Evolutionary conservation across 1,140 invertebrate genomes (phyloP), one percentile per base, ranked within the genome.

Genomic region (Heliconius hewitsoni): DNA sequence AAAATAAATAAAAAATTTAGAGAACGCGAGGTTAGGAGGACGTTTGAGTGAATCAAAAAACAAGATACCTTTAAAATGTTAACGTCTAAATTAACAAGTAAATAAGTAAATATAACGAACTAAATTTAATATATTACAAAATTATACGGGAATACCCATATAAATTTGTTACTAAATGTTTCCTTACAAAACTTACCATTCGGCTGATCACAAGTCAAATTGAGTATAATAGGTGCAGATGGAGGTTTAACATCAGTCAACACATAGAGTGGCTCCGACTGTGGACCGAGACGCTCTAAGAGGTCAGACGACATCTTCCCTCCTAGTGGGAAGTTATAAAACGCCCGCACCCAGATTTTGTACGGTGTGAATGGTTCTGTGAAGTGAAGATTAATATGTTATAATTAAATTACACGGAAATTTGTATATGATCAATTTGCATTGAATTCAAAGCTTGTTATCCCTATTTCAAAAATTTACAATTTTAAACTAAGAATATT

Each of bases 271-370:
- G 96, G 94, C 82, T 97, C 96, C 11, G 97, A 98, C 37, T 96
- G 82, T 1, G 91, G 88, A 16, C 93, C 89, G 8, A 94, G 85
- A 3, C 89, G 86, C 11, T 88, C 84, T 50, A 90, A 50, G 19
- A 94, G 83, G 71, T 93, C 89, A 0, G 90, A 90, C 0, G 90
- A 90, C 74, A 84, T 87, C n/a, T 89, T 88, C 2, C 88, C 89
- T 4, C 86, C 84, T 6, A 90, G 76, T 5, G 90, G 87, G 46
- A 89, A 87, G 76, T 91, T 90, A 86, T 91, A 94, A 86, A 92
- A 96, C 19, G 98, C 98, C 87, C 97, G 97, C 13, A 98, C 96
- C 96, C 96, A 98, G 83, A 99, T 96, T 91, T 97, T 97, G 91
- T 98, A 98, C 71, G 97, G 96, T 4, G 97, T 98, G 87, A 96